A percentile compares a stretch with the other conserved stretches of the same genome.
phyloP scores from a whole-genome alignment of 2,113 vertebrate species.

The Chaetura pelagica region DNA sequence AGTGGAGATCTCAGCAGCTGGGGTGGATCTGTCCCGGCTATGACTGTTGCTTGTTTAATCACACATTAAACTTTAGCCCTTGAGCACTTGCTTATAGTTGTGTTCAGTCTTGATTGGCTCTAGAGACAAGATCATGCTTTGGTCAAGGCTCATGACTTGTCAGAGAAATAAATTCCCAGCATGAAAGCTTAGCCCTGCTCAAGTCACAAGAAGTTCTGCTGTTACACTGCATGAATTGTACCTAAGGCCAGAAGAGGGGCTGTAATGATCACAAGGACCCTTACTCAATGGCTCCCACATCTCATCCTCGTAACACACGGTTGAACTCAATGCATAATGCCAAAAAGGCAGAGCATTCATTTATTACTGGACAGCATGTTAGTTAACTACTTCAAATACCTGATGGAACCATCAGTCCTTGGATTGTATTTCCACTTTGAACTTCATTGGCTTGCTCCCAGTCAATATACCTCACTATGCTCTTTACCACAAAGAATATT shows the following conservation, averaged over 20 bases:
- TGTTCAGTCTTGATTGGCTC: background rate
- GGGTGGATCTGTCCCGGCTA: background rate
- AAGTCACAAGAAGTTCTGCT: background rate
- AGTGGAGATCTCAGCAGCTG: background rate
- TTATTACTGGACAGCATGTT: background rate
- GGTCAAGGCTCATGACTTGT: background rate
- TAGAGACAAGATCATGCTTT: background rate
- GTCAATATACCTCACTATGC: rapidly evolving
- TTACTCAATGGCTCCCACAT: background rate
- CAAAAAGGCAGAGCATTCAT: background rate
- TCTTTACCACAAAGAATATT: background rate
- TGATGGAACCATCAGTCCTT: background rate
- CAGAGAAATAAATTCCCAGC: background rate
- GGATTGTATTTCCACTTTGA: background rate
- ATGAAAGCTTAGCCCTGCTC: background rate
- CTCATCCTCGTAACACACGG: background rate
- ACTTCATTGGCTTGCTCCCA: background rate
- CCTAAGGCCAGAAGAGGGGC: background rate
- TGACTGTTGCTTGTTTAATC: background rate
- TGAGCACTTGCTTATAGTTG: background rate
- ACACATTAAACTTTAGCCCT: background rate
- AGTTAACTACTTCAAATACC: background rate
- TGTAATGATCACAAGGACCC: background rate
- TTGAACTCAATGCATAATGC: background rate
- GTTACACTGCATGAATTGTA: background rate